These are phyloP conservation scores for Phyllotis vaccarum DNA, from an alignment of 2,797 vertebrate species.

Conservation along the genomic window DNA sequence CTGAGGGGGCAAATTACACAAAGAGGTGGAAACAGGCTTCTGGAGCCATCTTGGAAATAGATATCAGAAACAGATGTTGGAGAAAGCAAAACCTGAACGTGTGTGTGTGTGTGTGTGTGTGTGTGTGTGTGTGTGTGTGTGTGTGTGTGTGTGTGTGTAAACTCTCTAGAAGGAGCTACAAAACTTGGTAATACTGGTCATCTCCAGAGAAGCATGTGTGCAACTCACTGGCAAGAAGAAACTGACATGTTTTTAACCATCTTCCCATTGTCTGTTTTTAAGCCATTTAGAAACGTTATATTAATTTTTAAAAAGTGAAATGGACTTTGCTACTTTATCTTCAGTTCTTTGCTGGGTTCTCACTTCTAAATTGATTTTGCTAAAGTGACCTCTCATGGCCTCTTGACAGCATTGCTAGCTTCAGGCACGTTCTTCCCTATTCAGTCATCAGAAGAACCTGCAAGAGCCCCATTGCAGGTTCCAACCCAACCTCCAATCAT, in stretches of 20 bases:
- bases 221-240: neutral
- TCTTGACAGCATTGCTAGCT: neutral
- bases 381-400: neutral
- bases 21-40: no score
- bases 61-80: neutral
- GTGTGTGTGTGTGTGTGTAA: neutral
- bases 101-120: no score
- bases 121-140: neutral
- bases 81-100: neutral
- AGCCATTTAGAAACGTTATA: neutral
- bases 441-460: neutral
- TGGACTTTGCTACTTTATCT: neutral
- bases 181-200: neutral
- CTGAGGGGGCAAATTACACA: neutral
- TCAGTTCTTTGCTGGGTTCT: neutral
- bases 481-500: rapidly evolving
- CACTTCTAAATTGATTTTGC: neutral
- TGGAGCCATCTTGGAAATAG: neutral
- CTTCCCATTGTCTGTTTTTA: neutral
- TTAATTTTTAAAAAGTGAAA: neutral
- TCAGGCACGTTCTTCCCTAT: neutral
- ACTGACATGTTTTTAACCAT: neutral
- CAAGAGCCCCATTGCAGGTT: rapidly evolving
- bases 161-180: neutral
- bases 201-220: neutral